Conservation (phyloP, 92 coral and sea anemone species). For the Siderastrea radians region DNA sequence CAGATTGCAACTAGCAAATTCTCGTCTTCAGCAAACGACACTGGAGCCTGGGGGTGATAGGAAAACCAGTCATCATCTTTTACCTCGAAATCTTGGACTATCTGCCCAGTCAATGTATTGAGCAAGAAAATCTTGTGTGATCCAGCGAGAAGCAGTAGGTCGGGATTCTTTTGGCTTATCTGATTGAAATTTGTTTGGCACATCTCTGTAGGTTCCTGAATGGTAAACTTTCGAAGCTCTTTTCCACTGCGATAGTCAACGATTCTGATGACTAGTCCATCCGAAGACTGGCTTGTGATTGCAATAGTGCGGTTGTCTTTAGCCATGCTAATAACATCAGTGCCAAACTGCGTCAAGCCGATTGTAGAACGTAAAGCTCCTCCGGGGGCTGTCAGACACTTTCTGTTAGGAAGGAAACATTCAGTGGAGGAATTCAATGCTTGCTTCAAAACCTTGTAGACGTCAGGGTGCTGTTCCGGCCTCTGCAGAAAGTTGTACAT, state of each 20-base stretch:
- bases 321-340: constrained; percentile 84
- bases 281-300: constrained; percentile 65
- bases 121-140: constrained; percentile 81
- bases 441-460: constrained; percentile 83
- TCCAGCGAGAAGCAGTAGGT: constrained; percentile 85
- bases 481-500: constrained; percentile 89
- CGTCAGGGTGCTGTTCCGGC: constrained; percentile 76
- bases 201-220: constrained; percentile 74
- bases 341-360: constrained; percentile 67
- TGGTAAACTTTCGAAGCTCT: constrained; percentile 85
- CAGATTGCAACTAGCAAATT: constrained; percentile 83
- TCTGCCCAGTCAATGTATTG: constrained; percentile 84
- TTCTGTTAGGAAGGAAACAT: constrained; percentile 90
- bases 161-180: constrained; percentile 72
- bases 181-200: constrained; percentile 68
- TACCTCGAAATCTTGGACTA: constrained; percentile 77
- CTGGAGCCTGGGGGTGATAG: constrained; percentile 68
- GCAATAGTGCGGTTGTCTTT: constrained; percentile 87
- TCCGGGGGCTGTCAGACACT: constrained; percentile 95
- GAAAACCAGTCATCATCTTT: constrained; percentile 87
- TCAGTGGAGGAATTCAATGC: constrained; percentile 78
- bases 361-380: constrained; percentile 93
- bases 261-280: constrained; percentile 84
- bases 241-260: constrained; percentile 82
- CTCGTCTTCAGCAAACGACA: constrained; percentile 89